Conservation (phyloP, 2,113 vertebrate species). For the Edolisoma coerulescens region DNA sequence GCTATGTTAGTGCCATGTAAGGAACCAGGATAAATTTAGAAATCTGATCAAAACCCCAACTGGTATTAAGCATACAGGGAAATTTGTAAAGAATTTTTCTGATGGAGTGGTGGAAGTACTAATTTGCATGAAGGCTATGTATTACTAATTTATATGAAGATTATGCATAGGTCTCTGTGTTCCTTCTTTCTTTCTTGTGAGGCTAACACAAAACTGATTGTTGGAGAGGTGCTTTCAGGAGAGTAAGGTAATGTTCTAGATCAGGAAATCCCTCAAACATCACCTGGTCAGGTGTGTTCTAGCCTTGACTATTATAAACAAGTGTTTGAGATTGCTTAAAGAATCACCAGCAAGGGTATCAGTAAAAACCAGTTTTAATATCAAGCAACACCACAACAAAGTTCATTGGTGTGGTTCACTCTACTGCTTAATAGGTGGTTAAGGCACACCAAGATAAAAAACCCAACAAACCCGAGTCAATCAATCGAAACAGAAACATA, state of each 20-base stretch:
- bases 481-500: neutral
- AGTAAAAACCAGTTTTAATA: neutral
- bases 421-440: neutral
- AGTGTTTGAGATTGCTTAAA: neutral
- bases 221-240: neutral
- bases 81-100: neutral
- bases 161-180: neutral
- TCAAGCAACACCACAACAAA: accelerated
- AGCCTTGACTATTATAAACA: neutral
- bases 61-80: neutral
- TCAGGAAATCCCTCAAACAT: neutral
- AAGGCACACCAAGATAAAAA: neutral
- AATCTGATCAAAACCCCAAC: neutral
- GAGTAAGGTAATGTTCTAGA: neutral
- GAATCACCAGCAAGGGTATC: neutral
- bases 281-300: neutral
- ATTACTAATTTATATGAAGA: neutral
- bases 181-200: neutral
- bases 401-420: neutral
- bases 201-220: neutral
- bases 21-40: neutral
- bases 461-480: neutral
- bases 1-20: neutral
- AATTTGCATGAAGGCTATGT: neutral
- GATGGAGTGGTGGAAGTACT: neutral